Conservation (phyloP, 2,797 vertebrate genomes). For the Arvicola amphibius region DNA sequence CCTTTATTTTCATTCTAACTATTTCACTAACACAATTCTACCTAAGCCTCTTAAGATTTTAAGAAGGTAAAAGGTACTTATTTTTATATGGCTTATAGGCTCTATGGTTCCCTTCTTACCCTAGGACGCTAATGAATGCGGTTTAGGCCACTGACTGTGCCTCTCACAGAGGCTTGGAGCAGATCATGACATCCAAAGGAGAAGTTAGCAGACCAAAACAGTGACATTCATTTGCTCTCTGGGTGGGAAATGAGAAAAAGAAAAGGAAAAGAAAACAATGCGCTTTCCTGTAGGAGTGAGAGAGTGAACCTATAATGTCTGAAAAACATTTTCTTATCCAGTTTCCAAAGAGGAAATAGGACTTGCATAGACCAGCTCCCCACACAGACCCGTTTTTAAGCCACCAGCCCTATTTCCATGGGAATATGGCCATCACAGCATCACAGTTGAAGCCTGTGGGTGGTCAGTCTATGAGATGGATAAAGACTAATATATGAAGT, state of each 20-base stretch:
- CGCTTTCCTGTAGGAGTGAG: slow-evolving; percentile 49
- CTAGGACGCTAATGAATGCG: slow-evolving; percentile 33
- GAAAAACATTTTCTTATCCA: slow-evolving; percentile 21
- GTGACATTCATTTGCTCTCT: slow-evolving; percentile 47
- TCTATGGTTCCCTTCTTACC: neutral
- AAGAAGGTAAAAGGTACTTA: slow-evolving; percentile 55
- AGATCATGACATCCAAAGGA: neutral
- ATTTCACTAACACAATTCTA: slow-evolving; percentile 38
- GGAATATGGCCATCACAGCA: slow-evolving; percentile 2
- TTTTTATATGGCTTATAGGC: slow-evolving; percentile 47
- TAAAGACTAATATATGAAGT: slow-evolving; percentile 7
- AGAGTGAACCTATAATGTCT: slow-evolving; percentile 43
- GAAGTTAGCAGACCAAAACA: slow-evolving; percentile 33
- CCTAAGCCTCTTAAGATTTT: neutral
- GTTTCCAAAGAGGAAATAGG: slow-evolving; percentile 55
- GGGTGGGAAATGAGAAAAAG: slow-evolving; percentile 54
- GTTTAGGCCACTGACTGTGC: neutral
- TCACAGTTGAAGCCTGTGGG: neutral
- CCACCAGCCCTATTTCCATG: neutral
- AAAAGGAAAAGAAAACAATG: neutral
- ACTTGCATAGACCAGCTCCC: slow-evolving; percentile 68
- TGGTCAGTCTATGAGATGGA: neutral
- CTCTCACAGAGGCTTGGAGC: neutral
- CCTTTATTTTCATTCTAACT: slow-evolving; percentile 30
- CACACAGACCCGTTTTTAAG: slow-evolving; percentile 5